Conservation (phyloP, 1,140 invertebrate species). For the Cepaea nemoralis region DNA sequence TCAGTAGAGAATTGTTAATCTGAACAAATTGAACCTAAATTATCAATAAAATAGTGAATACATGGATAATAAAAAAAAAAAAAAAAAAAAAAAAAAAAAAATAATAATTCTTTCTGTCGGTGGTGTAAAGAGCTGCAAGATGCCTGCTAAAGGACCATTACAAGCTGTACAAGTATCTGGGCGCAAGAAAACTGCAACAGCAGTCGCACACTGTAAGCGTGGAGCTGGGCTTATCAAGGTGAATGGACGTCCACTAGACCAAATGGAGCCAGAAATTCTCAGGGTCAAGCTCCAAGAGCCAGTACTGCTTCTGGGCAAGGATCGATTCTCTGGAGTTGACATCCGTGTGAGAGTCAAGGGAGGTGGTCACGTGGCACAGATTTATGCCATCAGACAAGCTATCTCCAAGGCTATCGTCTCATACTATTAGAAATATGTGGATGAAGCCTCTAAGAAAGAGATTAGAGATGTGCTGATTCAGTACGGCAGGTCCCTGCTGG, state of each 20-base stretch:
- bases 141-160: slow-evolving; percentile 79
- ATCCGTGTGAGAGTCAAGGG: slow-evolving; percentile 97
- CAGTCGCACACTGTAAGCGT: slow-evolving; percentile 97
- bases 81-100: too few species aligned
- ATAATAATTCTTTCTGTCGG: too few species aligned
- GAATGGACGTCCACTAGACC: slow-evolving; percentile 94
- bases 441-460: too few species aligned
- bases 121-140: too few species aligned
- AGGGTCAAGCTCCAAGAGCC: slow-evolving; percentile 93
- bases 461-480: too few species aligned
- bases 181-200: slow-evolving; percentile 99
- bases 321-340: slow-evolving; percentile 92
- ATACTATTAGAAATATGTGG: slow-evolving; percentile 99
- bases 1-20: too few species aligned
- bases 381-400: slow-evolving; percentile 98
- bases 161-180: slow-evolving; percentile 98
- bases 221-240: slow-evolving; percentile 93
- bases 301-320: slow-evolving; percentile 94
- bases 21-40: too few species aligned
- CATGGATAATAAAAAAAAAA: too few species aligned
- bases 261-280: slow-evolving; percentile 93
- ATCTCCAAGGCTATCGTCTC: slow-evolving; percentile 98
- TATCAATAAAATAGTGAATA: too few species aligned
- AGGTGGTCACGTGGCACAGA: slow-evolving; percentile 98
- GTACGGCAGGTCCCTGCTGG: too few species aligned